Base-by-base conservation (phyloP, 2,113 vertebrate species). In the Anoplopoma fimbria region DNA sequence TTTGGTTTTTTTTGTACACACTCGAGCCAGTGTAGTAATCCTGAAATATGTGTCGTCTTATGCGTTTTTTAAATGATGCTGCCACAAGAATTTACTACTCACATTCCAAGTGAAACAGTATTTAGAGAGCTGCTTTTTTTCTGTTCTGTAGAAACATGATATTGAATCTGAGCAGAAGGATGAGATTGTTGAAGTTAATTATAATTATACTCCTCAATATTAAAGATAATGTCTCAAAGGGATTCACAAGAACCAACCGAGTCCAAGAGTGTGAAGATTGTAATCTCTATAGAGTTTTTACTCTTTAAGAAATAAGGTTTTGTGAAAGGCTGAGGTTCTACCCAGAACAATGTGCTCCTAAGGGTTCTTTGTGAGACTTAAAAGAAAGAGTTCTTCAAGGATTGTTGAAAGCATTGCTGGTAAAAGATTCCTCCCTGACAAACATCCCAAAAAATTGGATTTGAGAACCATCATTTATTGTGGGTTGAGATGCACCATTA, bases 71-170 rank as follows among this genome's bases (percentile, higher is more conserved):
- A 82, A 77, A 85, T 53, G 75, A 65, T 49, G 71, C 75, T 2
- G 31, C 76, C 80, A 34, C 86, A 84, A 65, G 71, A 82, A 83
- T 86, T 84, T 84, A 90, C 88, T 62, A 86, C 80, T 78, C 36
- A 64, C 69, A 79, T 75, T 74, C 68, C 49, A 76, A 63, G 70
- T 49, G 34, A 79, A 69, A 72, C 12, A 21, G 60, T 62, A 27
- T 29, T 80, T 70, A 51, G 8, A 63, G 45, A 84, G 38, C 27
- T 63, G 3, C 42, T 47, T 47, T 47, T 47, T 47, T 47, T 6
- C 42, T 36, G 2, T 7, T 14, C 19, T 49, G 25, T 7, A 6
- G 25, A 33, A 29, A 38, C 21, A 53, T 38, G 49, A 58, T 27
- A 9, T n/a, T 21, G 19, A 34, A 17, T 78, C 17, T 21, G 29